Evolutionary conservation across 2,797 vertebrate species (phyloP).

Genomic region (Poeciliopsis presidionis): DNA sequence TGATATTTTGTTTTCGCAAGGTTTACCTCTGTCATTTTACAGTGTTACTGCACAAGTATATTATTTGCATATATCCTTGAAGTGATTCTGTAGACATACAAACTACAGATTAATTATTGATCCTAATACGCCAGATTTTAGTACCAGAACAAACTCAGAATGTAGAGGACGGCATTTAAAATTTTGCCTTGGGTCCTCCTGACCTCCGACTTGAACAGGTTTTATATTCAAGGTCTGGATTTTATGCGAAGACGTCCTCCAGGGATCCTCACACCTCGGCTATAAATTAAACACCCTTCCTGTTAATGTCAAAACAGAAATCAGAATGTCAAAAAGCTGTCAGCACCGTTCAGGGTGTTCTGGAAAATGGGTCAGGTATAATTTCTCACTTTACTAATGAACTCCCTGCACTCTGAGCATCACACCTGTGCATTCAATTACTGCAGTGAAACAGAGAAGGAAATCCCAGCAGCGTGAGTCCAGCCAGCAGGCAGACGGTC

Average conservation of each 20-base stretch:
- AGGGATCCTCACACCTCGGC: conserved; percentile 26
- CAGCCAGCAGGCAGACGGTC: conserved; percentile 31
- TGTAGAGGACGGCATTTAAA: neutral
- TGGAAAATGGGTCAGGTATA: conserved; percentile 70
- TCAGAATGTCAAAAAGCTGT: conserved; percentile 27
- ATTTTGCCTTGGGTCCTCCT: conserved; percentile 28
- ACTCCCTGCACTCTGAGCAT: conserved; percentile 64
- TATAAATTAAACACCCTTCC: conserved; percentile 54
- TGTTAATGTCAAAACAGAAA: conserved; percentile 53
- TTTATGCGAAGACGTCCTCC: conserved; percentile 26
- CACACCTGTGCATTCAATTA: conserved; percentile 73
- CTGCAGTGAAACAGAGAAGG: conserved; percentile 47
- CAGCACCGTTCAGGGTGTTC: conserved; percentile 13
- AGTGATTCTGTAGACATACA: conserved; percentile 7
- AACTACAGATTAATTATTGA: conserved; percentile 8
- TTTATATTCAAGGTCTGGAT: conserved; percentile 20
- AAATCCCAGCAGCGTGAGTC: conserved; percentile 52
- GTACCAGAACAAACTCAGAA: neutral
- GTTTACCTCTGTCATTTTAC: conserved; percentile 34
- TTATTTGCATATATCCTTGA: neutral
- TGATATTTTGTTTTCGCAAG: conserved; percentile 33
- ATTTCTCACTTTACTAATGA: conserved; percentile 70
- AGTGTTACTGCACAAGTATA: conserved; percentile 18
- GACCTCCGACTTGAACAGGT: conserved; percentile 25
- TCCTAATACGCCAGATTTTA: conserved; percentile 1